Percentiles rank a stretch among this genome's conserved stretches.
phyloP scores from a whole-genome alignment of 1,140 invertebrate genomes.

The Drosophila burlai region DNA sequence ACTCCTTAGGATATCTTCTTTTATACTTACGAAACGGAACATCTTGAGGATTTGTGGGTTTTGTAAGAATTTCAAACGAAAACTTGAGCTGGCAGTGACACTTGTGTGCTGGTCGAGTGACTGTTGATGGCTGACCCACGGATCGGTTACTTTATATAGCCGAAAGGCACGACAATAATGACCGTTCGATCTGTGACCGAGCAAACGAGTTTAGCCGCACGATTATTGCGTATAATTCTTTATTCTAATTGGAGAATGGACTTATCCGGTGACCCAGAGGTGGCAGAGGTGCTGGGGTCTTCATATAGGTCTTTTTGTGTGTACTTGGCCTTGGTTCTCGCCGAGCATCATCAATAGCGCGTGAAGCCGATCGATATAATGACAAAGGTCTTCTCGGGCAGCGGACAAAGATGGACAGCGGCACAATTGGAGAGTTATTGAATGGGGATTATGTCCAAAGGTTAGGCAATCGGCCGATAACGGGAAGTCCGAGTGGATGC shows the following conservation, averaged over 20 bases:
- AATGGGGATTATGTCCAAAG: slow-evolving; percentile 42
- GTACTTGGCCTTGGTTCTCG: slow-evolving; percentile 36
- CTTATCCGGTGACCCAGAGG: slow-evolving; percentile 29
- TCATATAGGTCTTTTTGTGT: slow-evolving; percentile 33
- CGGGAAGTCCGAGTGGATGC: slow-evolving; percentile 15
- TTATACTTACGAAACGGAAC: slow-evolving; percentile 48
- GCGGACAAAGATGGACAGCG: slow-evolving; percentile 19
- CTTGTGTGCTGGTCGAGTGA: slow-evolving; percentile 9
- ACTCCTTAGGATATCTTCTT: too few species aligned
- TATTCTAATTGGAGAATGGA: slow-evolving; percentile 48
- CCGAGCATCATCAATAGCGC: slow-evolving; percentile 27
- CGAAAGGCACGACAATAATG: slow-evolving; percentile 9
- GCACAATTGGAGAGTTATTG: slow-evolving; percentile 35
- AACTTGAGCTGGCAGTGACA: not conserved
- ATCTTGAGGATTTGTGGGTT: not conserved
- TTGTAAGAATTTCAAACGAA: not conserved
- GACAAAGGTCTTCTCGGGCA: slow-evolving; percentile 25
- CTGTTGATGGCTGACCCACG: slow-evolving; percentile 35
- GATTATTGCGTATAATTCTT: slow-evolving; percentile 28
- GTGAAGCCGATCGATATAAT: slow-evolving; percentile 36
- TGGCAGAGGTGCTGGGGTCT: slow-evolving; percentile 2
- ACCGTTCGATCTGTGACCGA: slow-evolving; percentile 11
- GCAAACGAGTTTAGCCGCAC: slow-evolving; percentile 31
- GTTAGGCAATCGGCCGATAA: slow-evolving; percentile 29
- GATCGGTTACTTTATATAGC: slow-evolving; percentile 19